Base-by-base conservation (phyloP, 1,140 invertebrate genomes). In the Plectrocnemia conspersa region DNA sequence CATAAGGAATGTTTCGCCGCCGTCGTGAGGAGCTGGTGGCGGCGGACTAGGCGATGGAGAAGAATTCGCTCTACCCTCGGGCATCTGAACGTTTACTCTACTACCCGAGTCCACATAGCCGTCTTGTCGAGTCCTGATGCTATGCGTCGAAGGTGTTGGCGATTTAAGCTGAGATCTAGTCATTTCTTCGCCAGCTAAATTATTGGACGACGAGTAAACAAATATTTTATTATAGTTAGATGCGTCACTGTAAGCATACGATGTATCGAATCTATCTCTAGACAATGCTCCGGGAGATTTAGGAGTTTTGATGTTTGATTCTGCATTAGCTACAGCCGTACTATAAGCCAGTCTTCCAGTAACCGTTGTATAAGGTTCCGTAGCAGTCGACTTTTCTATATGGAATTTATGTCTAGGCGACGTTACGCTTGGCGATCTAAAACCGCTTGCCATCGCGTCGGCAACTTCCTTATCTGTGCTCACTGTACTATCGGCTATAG, bases 11-110 rank as follows among this genome's bases (percentile, higher is more conserved):
- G 67, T 54, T 58, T 81, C 76, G 38, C 70, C 64, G 16, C 77
- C 75, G 67, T 84, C 82, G 59, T 69, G 72, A 16, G 88, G 86
- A 2, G 88, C 87, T 36, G 88, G 87, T 19, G 88, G 86, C n/a
- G 88, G 86, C 6, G 88, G 88, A 70, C 82, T 84, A 10, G 82
- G 77, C 24, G 79, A 80, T 57, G 76, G 77, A 25, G 79, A 80
- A 56, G 76, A 77, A 29, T 73, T 72, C 23, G 73, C 70, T 65
- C 74, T 73, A 56, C 67, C 74, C 64, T 79, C 76, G 16, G 74
- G 67, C 58, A 75, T 78, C 56, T 71, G 74, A 18, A 80, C 66
- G 52, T 79, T 76, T 15, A 79, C 52, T 55, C 71, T 71, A 52
- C 71, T 71, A 16, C 69, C 66, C 64, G 76, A 73, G 10, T 67